Conservation (phyloP, 2,797 vertebrate species). For the Triplophysa yarkandensis region DNA sequence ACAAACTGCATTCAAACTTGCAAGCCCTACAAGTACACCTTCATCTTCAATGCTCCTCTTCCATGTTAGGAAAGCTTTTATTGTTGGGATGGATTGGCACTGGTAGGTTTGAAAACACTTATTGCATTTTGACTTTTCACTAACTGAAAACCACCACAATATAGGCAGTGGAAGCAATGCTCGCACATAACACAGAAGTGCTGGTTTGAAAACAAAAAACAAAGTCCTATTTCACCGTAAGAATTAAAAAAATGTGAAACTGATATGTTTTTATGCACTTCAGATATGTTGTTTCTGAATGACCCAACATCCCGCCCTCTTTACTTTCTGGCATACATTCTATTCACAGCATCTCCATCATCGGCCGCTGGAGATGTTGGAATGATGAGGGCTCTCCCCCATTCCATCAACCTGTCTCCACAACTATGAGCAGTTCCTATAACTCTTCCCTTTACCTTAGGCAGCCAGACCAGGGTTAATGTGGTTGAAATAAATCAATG, state of each 20-base stretch:
- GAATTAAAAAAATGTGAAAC: slow-evolving; percentile 41
- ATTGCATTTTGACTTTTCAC: neutral
- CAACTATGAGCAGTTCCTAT: slow-evolving; percentile 61
- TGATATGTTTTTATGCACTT: slow-evolving; percentile 58
- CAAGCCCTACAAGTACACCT: neutral
- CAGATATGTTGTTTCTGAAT: slow-evolving; percentile 53
- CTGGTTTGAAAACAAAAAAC: slow-evolving; percentile 13
- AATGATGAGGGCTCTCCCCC: slow-evolving; percentile 55
- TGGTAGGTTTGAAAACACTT: neutral
- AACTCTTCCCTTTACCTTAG: slow-evolving; percentile 63
- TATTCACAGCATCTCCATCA: slow-evolving; percentile 68
- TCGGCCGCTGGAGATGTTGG: slow-evolving; percentile 67
- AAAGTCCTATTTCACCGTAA: neutral
- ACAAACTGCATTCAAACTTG: neutral
- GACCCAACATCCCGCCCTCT: slow-evolving; percentile 66
- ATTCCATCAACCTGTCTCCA: slow-evolving; percentile 51
- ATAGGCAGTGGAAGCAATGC: neutral
- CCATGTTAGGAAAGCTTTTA: neutral
- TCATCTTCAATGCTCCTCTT: neutral
- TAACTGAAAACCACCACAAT: neutral
- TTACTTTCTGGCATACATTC: slow-evolving; percentile 62
- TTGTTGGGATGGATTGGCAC: neutral
- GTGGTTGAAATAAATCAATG: slow-evolving; percentile 63
- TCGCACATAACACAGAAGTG: neutral
- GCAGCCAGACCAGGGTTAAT: slow-evolving; percentile 59